A percentile compares a stretch with the other conserved stretches of the same genome.
These are phyloP conservation scores for Muntiacus muntjak DNA, from an alignment of 2,113 vertebrate genomes.

Conservation along the genomic window DNA sequence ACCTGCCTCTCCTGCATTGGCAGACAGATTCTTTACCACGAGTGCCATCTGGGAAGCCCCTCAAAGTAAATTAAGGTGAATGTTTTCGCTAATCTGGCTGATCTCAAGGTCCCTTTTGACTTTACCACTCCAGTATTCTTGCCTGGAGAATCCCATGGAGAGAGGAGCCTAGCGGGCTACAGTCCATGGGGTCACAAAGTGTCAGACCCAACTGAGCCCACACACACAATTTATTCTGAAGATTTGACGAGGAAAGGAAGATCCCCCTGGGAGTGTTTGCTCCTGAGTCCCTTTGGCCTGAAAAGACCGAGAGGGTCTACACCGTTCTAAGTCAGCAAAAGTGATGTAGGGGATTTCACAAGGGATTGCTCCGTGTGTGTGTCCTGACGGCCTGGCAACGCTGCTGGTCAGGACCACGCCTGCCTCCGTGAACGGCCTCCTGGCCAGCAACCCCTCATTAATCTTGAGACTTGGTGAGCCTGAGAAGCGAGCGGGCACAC, in stretches of 20 bases:
- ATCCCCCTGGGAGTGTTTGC: neutral
- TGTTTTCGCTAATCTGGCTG: no score
- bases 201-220: neutral
- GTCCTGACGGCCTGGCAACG: neutral
- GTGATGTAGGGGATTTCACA: neutral
- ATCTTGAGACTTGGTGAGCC: neutral
- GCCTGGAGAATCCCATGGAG: neutral
- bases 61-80: no score
- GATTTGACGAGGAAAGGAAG: neutral
- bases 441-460: constrained; percentile 9
- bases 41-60: no score
- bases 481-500: neutral
- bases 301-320: neutral
- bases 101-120: no score
- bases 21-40: no score
- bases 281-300: neutral
- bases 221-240: neutral
- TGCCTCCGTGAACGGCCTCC: neutral
- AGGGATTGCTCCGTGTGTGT: neutral
- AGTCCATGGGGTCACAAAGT: neutral
- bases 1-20: no score
- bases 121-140: neutral
- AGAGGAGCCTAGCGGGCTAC: neutral
- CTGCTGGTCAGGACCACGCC: neutral
- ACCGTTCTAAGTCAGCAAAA: neutral